A percentile compares a stretch with the other conserved stretches of the same genome.
Evolutionary conservation across 1,140 invertebrate species (phyloP).

Genomic region (Drosophila guanche): DNA sequence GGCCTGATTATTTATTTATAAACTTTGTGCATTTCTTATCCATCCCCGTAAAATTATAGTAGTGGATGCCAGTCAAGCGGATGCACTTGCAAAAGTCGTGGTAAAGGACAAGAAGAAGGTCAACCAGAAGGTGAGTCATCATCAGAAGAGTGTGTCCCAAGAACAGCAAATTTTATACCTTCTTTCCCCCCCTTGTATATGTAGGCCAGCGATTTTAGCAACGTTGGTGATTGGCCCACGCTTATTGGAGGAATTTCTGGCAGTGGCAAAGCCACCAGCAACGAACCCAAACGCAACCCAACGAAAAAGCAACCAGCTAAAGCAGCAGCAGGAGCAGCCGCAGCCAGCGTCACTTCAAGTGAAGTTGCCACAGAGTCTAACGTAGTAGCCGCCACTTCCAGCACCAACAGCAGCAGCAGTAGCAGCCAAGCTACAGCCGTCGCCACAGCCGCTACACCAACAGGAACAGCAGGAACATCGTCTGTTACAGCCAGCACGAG

Average conservation of each 20-base stretch:
- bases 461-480: conserved; percentile 23
- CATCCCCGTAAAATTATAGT: conserved; percentile 20
- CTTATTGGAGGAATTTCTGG: conserved; percentile 83
- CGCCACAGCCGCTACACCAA: conserved; percentile 23
- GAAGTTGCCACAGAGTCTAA: conserved; percentile 52
- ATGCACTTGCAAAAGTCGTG: conserved; percentile 85
- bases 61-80: conserved; percentile 65
- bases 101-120: conserved; percentile 86
- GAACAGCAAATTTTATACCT: too few relatives aligned
- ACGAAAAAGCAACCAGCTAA: conserved; percentile 65
- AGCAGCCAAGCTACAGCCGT: conserved; percentile 21
- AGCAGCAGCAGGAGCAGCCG: conserved; percentile 34
- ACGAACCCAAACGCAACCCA: conserved; percentile 76
- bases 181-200: neutral
- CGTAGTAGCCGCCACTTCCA: conserved; percentile 11
- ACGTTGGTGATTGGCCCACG: conserved; percentile 91
- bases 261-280: conserved; percentile 78
- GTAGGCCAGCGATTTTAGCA: conserved; percentile 89
- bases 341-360: conserved; percentile 46
- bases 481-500: conserved; percentile 62
- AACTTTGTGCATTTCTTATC: conserved; percentile 23
- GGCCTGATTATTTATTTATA: conserved; percentile 60
- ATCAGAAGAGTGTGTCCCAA: neutral
- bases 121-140: conserved; percentile 85
- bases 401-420: conserved; percentile 17